Conservation (phyloP, 1,140 invertebrate genomes). For the Aphaenogaster floridana region DNA sequence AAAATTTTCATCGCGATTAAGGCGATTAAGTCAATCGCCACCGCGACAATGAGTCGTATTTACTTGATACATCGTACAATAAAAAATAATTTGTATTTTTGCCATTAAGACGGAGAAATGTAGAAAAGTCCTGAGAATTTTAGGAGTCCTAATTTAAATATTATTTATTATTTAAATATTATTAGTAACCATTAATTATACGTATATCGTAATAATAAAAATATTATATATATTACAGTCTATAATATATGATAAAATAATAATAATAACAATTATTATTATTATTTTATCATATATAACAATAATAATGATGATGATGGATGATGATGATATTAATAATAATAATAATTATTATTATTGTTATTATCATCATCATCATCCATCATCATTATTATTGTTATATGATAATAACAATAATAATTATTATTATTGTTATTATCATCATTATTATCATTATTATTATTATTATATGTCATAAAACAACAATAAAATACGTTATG, state of each 20-base stretch:
- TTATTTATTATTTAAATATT: not conserved
- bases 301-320: not conserved
- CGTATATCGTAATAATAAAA: not conserved
- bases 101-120: not conserved
- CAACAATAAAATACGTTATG: too few species aligned
- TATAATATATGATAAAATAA: not conserved
- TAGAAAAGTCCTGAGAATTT: not conserved
- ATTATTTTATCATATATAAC: not conserved
- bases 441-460: too few species aligned
- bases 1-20: slow-evolving; percentile 34
- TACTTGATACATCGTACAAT: not conserved
- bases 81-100: not conserved
- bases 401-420: too few species aligned
- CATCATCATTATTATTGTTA: too few species aligned
- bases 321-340: too few species aligned
- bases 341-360: too few species aligned
- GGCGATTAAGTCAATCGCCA: slow-evolving; percentile 4
- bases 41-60: not conserved
- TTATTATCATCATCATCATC: too few species aligned
- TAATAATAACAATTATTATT: not conserved
- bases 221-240: not conserved
- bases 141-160: too few species aligned
- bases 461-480: too few species aligned
- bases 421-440: too few species aligned
- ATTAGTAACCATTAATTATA: not conserved